phyloP scores from a whole-genome alignment of 2,888 invertebrate genomes.

The Ophion ellenae region DNA sequence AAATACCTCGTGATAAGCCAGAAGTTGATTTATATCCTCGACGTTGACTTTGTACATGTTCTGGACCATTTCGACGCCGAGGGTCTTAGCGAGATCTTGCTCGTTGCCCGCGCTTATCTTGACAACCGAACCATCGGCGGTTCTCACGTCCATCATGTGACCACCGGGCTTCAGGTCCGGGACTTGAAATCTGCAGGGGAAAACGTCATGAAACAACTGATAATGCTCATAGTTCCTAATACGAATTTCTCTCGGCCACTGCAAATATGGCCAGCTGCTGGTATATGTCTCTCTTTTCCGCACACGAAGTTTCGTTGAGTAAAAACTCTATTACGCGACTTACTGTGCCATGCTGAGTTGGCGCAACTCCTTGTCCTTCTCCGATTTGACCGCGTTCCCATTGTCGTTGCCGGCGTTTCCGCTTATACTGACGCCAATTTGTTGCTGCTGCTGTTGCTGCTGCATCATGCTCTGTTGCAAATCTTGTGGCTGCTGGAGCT shows the following conservation, averaged over 20 bases:
- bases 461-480: slow-evolving; percentile 82
- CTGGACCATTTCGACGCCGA: slow-evolving; percentile 90
- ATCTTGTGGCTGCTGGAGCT: slow-evolving; percentile 83
- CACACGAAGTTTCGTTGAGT: neutral
- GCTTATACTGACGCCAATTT: slow-evolving; percentile 78
- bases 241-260: neutral
- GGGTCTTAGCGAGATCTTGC: slow-evolving; percentile 86
- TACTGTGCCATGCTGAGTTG: slow-evolving; percentile 82
- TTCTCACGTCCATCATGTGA: slow-evolving; percentile 87
- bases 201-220: slow-evolving; percentile 9
- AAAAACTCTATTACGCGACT: slow-evolving; percentile 58
- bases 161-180: slow-evolving; percentile 83
- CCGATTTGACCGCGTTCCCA: slow-evolving; percentile 76
- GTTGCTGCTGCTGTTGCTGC: slow-evolving; percentile 85
- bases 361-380: slow-evolving; percentile 81
- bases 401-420: slow-evolving; percentile 76
- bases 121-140: slow-evolving; percentile 90
- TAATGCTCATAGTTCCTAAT: neutral
- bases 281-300: neutral
- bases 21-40: slow-evolving; percentile 92
- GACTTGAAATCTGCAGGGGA: slow-evolving; percentile 81
- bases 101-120: slow-evolving; percentile 89
- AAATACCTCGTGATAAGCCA: slow-evolving; percentile 94
- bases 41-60: slow-evolving; percentile 92
- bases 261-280: no score